Conservation (phyloP, 2,113 vertebrate genomes). For the Corynorhinus townsendii region DNA sequence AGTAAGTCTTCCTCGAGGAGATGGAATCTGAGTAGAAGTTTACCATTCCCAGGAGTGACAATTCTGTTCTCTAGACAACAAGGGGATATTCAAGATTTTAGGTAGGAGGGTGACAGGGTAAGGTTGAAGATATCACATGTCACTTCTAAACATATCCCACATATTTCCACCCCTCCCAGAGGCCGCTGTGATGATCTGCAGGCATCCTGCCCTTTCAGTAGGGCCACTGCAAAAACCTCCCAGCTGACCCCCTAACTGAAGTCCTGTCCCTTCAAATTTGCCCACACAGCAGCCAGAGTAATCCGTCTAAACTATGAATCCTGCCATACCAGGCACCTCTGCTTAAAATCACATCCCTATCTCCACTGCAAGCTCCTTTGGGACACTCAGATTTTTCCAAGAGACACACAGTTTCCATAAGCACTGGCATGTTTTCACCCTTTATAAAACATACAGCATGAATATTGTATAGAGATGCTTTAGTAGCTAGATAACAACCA, state of each 20-base stretch:
- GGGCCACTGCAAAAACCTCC: not conserved
- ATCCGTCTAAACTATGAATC: not conserved
- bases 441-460: not conserved
- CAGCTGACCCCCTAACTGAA: not conserved
- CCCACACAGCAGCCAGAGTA: not conserved
- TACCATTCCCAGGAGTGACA: not conserved
- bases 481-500: too few relatives aligned
- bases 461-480: too few relatives aligned
- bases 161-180: too few relatives aligned
- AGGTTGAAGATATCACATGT: not conserved
- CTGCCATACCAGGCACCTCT: fast-evolving
- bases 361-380: too few relatives aligned
- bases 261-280: not conserved
- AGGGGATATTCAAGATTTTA: too few relatives aligned
- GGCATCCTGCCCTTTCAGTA: not conserved
- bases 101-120: not conserved
- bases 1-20: fast-evolving
- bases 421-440: fast-evolving
- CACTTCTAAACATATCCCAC: not conserved
- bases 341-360: not conserved
- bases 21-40: not conserved
- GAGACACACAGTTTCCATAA: not conserved
- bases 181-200: fast-evolving
- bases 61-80: not conserved
- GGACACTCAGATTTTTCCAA: not conserved